phyloP scores from a whole-genome alignment of 2,113 vertebrate species.

The Halcyon malimbica region DNA sequence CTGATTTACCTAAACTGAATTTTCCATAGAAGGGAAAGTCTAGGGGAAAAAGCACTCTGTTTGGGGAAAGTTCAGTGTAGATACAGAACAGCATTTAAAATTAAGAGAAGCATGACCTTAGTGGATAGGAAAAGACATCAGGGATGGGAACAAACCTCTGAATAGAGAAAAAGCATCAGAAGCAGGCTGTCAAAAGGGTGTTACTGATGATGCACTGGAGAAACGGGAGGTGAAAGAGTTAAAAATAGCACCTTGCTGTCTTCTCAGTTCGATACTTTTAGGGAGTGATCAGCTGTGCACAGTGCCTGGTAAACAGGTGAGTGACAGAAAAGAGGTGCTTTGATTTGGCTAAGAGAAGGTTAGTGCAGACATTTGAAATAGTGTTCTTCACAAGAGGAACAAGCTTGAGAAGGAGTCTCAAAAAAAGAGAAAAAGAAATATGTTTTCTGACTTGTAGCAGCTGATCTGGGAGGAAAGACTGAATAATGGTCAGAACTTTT shows the following conservation, averaged over 20 bases:
- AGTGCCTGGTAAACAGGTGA: background rate
- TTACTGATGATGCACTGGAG: background rate
- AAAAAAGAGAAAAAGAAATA: background rate
- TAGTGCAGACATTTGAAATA: background rate
- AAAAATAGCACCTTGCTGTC: background rate
- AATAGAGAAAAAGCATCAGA: background rate
- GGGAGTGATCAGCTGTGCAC: background rate
- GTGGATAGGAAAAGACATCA: background rate
- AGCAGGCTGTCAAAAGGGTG: background rate
- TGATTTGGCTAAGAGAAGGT: background rate
- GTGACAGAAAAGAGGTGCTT: background rate
- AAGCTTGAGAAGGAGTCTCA: background rate
- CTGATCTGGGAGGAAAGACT: background rate
- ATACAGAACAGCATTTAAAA: background rate
- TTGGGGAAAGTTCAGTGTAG: background rate
- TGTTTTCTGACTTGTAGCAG: background rate
- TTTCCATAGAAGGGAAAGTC: background rate
- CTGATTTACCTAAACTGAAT: background rate
- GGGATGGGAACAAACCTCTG: background rate
- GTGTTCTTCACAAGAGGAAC: background rate
- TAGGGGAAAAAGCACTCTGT: background rate
- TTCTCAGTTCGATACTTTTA: background rate
- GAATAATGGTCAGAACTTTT: background rate
- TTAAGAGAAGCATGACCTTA: background rate
- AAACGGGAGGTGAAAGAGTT: background rate